Evolutionary conservation across 2,888 invertebrate genomes (phyloP).

Genomic region (Tineola bisselliella): DNA sequence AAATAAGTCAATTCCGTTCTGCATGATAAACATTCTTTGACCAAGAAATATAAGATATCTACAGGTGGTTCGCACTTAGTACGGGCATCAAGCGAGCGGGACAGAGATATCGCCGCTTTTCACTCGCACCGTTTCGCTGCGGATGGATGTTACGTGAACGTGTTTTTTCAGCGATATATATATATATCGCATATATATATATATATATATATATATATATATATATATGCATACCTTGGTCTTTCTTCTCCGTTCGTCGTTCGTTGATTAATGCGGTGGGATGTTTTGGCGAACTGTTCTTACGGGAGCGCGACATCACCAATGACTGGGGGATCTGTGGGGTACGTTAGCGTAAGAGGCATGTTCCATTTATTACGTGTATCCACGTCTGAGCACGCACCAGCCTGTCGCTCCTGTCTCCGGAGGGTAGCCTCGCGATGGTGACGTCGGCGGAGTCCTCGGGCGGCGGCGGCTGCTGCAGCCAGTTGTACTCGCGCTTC

Average conservation of each 20-base stretch:
- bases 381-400: constrained; percentile 46
- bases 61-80: too few relatives aligned
- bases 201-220: not conserved
- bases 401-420: constrained; percentile 84
- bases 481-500: constrained; percentile 93
- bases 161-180: too few relatives aligned
- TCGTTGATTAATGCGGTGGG: constrained; percentile 20
- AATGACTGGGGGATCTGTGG: constrained; percentile 55
- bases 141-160: too few relatives aligned
- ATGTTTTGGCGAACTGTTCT: constrained; percentile 49
- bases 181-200: not conserved
- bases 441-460: constrained; percentile 89
- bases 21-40: too few relatives aligned
- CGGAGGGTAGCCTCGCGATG: constrained; percentile 84
- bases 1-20: too few relatives aligned
- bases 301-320: constrained; percentile 43
- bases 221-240: constrained; percentile 34
- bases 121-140: too few relatives aligned
- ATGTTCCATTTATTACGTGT: too few relatives aligned
- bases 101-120: too few relatives aligned
- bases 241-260: constrained; percentile 28
- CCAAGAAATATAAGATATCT: too few relatives aligned
- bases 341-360: too few relatives aligned
- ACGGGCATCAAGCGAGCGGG: too few relatives aligned
- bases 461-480: constrained; percentile 91